A percentile compares a stretch with the other conserved stretches of the same genome.
Evolutionary conservation across 2,797 vertebrate species (phyloP).

Genomic region (Ceryle rudis): DNA sequence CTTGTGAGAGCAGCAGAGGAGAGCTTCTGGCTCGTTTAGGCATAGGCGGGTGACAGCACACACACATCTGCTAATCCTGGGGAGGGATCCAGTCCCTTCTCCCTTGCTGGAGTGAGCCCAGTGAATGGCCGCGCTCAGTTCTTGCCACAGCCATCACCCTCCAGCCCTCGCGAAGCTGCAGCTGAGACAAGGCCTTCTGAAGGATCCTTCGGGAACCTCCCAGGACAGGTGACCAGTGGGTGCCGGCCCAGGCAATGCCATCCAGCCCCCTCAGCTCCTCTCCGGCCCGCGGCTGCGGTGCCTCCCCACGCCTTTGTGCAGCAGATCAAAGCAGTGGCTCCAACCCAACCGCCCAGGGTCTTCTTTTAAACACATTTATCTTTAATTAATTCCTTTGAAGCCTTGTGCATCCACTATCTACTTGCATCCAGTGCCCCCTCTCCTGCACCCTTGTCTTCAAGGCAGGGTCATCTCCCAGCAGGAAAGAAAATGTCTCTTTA

Average conservation of each 20-base stretch:
- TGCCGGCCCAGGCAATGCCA: not conserved
- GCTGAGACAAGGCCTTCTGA: rapidly evolving
- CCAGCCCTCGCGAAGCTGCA: not conserved
- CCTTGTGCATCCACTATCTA: not conserved
- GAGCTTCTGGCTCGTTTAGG: not conserved
- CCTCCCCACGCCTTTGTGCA: not conserved
- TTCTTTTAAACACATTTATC: slow-evolving; percentile 41
- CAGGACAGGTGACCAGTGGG: rapidly evolving
- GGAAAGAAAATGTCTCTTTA: not conserved
- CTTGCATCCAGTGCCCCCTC: not conserved
- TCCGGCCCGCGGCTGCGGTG: rapidly evolving
- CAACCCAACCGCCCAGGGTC: not conserved
- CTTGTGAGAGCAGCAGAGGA: not conserved
- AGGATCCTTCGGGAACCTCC: not conserved
- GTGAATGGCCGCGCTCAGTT: not conserved
- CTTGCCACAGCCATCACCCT: not conserved
- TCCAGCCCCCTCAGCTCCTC: not conserved
- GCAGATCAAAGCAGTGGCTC: not conserved
- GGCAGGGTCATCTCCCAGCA: not conserved
- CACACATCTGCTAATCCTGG: not conserved
- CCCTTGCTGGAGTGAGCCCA: not conserved
- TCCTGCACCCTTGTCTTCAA: not conserved
- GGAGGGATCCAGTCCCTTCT: not conserved
- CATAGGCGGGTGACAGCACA: not conserved
- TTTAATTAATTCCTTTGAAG: slow-evolving; percentile 71